A percentile compares a stretch with the other conserved stretches of the same genome.
These are phyloP conservation scores for Sphaeridia pumilis DNA, from an alignment of 2,888 invertebrate genomes.

Conservation along the genomic window DNA sequence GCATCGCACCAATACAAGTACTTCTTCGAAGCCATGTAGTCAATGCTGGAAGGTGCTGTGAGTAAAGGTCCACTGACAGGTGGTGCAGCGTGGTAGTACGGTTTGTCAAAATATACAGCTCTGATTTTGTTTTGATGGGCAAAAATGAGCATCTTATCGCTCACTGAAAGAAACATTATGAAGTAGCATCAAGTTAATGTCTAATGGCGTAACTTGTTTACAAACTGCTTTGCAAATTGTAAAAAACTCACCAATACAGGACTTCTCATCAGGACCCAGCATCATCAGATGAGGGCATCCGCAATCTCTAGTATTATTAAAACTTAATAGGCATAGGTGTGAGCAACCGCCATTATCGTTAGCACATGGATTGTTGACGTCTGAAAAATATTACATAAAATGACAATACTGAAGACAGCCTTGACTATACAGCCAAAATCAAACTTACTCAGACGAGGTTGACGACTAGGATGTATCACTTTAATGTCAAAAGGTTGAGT, in stretches of 20 bases:
- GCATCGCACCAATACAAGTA: conserved; percentile 47
- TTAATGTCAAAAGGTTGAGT: conserved; percentile 86
- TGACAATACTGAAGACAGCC: background rate
- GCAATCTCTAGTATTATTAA: conserved; percentile 54
- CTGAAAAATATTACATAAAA: conserved; percentile 28
- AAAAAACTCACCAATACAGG: conserved; percentile 51
- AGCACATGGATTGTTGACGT: conserved; percentile 53
- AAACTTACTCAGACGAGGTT: conserved; percentile 49
- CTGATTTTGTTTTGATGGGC: conserved; percentile 64
- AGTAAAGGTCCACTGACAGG: conserved; percentile 62
- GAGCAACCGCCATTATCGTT: conserved; percentile 62
- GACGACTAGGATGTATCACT: conserved; percentile 63
- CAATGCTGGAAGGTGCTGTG: conserved; percentile 56
- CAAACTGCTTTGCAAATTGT: too few relatives aligned
- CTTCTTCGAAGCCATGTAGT: conserved; percentile 53
- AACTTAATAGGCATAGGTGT: conserved; percentile 64
- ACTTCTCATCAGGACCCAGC: conserved; percentile 52
- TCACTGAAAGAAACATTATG: conserved; percentile 45
- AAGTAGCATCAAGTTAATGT: too few relatives aligned
- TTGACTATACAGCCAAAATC: too few relatives aligned
- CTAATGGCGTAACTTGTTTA: too few relatives aligned
- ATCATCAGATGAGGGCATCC: conserved; percentile 82
- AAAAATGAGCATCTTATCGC: conserved; percentile 67
- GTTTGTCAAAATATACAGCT: conserved; percentile 65
- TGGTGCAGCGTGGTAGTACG: conserved; percentile 66